Evolutionary conservation across 2,797 vertebrate species (phyloP).

Genomic region (Propithecus perrieri): DNA sequence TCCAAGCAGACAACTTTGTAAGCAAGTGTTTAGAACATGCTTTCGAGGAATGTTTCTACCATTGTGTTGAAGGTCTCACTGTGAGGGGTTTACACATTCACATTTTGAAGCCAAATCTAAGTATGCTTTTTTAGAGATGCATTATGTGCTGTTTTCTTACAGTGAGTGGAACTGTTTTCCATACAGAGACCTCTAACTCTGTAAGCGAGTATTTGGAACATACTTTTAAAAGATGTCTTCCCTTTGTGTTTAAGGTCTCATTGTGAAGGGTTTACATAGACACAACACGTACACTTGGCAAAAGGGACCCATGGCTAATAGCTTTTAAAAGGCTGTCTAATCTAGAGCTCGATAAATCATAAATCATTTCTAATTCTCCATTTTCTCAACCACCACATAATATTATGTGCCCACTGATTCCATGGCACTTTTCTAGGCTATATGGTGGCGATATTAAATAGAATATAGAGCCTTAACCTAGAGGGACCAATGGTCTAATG

Average conservation of each 20-base stretch:
- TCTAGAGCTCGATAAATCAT: background rate
- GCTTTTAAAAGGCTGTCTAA: background rate
- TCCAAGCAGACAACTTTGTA: background rate
- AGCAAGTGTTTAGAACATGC: background rate
- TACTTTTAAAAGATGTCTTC: background rate
- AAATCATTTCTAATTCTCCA: background rate
- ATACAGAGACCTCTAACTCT: background rate
- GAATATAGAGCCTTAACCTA: background rate
- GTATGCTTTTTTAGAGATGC: background rate
- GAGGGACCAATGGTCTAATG: background rate
- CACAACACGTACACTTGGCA: background rate
- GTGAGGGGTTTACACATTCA: background rate
- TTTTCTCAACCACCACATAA: background rate
- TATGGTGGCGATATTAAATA: background rate
- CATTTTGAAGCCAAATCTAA: background rate
- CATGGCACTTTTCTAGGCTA: background rate
- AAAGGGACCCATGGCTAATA: background rate
- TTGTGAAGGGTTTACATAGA: background rate
- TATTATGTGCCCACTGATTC: background rate
- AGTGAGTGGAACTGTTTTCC: background rate
- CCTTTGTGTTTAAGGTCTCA: background rate
- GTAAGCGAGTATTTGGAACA: background rate
- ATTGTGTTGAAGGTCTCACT: background rate
- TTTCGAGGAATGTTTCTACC: background rate
- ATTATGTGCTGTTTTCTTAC: background rate